phyloP scores from a whole-genome alignment of 2,113 vertebrate genomes.

The Oreochromis spilurus region DNA sequence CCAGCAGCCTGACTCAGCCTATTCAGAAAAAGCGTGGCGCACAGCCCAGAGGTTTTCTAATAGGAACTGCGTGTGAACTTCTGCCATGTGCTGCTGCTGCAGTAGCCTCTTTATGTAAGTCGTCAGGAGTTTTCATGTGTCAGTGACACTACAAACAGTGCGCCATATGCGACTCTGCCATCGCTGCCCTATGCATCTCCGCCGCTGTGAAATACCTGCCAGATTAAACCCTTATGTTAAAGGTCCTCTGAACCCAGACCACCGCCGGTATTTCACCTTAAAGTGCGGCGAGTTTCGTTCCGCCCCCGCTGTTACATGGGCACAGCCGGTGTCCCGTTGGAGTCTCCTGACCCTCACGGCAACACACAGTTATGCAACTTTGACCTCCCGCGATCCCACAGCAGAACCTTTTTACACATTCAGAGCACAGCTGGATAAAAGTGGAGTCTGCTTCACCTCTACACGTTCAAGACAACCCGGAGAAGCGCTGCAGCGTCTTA shows the following conservation, averaged over 20 bases:
- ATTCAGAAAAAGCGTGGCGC: neutral
- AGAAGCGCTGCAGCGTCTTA: neutral
- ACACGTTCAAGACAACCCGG: neutral
- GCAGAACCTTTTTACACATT: neutral
- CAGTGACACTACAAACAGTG: neutral
- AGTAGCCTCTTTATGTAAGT: slow-evolving; percentile 50
- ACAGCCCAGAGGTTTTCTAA: neutral
- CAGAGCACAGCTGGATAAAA: neutral
- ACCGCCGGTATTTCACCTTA: neutral
- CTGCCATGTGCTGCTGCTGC: slow-evolving; percentile 32
- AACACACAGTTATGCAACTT: slow-evolving; percentile 72
- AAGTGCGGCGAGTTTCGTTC: neutral
- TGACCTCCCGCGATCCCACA: neutral
- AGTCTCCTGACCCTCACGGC: slow-evolving; percentile 36
- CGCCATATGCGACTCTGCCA: neutral
- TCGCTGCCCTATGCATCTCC: neutral
- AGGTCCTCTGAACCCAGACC: neutral
- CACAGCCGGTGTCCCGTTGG: neutral
- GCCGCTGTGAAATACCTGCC: too few relatives aligned
- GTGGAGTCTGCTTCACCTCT: neutral
- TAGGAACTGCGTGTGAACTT: slow-evolving; percentile 8
- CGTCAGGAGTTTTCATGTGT: slow-evolving; percentile 14
- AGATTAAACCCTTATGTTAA: neutral
- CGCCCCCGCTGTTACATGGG: neutral
- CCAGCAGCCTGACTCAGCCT: neutral